phyloP scores from a whole-genome alignment of 2,113 vertebrate genomes.

The Antidorcas marsupialis region DNA sequence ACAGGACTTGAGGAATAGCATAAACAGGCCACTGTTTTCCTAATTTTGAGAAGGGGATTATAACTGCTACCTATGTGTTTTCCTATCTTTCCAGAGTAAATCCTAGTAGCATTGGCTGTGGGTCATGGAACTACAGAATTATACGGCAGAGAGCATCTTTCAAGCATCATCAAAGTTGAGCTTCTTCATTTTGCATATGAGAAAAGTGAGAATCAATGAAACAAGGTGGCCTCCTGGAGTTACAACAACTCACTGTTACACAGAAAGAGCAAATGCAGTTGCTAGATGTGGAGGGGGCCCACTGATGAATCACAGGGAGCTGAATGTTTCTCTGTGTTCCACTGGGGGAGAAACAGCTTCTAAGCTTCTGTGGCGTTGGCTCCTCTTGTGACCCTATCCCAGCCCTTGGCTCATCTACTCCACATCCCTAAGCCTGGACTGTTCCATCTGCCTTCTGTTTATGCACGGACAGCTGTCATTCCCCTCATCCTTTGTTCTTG shows the following conservation, averaged over 20 bases:
- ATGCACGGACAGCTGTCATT: constrained; percentile 45
- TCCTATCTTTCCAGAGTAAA: not conserved
- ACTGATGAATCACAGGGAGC: not conserved
- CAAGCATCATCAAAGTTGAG: not conserved
- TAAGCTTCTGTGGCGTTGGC: not conserved
- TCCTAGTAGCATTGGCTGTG: not conserved
- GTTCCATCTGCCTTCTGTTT: constrained; percentile 51
- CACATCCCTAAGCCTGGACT: not conserved
- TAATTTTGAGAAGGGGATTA: not conserved
- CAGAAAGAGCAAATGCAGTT: not conserved
- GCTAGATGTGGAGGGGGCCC: not conserved
- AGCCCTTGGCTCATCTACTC: not conserved
- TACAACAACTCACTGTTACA: not conserved
- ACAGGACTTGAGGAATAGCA: not conserved
- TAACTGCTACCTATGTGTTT: not conserved
- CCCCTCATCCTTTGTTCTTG: constrained; percentile 58
- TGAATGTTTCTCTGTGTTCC: not conserved
- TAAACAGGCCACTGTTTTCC: not conserved
- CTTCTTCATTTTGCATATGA: not conserved
- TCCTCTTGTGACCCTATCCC: not conserved
- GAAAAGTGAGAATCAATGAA: not conserved
- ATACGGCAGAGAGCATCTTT: not conserved
- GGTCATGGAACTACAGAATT: not conserved
- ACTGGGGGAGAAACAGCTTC: not conserved
- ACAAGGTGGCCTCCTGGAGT: not conserved